These are phyloP conservation scores for Meandrina meandrites DNA, from an alignment of 92 coral and sea anemone species.

Conservation along the genomic window DNA sequence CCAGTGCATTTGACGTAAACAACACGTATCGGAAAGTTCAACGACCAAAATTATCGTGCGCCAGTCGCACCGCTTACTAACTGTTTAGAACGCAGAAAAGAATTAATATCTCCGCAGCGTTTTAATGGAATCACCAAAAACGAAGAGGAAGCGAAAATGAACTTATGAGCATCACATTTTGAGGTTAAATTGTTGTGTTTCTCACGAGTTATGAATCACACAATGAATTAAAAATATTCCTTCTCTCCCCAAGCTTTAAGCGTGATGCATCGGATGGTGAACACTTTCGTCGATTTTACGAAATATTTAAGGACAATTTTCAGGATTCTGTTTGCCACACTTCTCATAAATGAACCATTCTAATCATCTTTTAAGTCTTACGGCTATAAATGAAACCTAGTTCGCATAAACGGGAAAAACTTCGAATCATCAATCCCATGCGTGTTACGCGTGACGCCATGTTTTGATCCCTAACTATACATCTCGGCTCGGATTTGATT, in stretches of 20 bases:
- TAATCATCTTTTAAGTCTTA: constrained; percentile 17
- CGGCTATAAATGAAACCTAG: constrained; percentile 11
- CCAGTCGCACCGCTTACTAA: neutral
- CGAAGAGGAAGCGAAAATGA: constrained; percentile 20
- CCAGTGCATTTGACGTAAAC: no score
- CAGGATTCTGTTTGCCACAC: constrained; percentile 12
- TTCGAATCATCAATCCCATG: constrained; percentile 9
- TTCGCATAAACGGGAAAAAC: neutral
- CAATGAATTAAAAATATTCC: constrained; percentile 7
- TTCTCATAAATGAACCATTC: constrained; percentile 32
- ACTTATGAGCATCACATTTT: constrained; percentile 47
- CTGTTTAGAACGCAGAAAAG: constrained; percentile 33
- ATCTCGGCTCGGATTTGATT: constrained; percentile 8
- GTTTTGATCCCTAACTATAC: constrained; percentile 27
- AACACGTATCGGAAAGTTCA: no score
- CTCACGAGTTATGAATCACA: constrained; percentile 3
- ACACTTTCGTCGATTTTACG: constrained; percentile 19
- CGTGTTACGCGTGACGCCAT: constrained; percentile 38
- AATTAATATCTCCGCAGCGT: constrained; percentile 23
- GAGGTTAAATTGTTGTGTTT: constrained; percentile 16
- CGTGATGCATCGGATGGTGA: constrained; percentile 39
- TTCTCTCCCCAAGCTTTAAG: constrained; percentile 7
- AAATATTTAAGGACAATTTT: constrained; percentile 17
- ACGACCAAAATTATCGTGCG: no score
- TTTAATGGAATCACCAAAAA: constrained; percentile 24